Percentiles rank a stretch among this genome's conserved stretches.
Conservation (phyloP, 2,113 vertebrate species). For the human region DNA sequence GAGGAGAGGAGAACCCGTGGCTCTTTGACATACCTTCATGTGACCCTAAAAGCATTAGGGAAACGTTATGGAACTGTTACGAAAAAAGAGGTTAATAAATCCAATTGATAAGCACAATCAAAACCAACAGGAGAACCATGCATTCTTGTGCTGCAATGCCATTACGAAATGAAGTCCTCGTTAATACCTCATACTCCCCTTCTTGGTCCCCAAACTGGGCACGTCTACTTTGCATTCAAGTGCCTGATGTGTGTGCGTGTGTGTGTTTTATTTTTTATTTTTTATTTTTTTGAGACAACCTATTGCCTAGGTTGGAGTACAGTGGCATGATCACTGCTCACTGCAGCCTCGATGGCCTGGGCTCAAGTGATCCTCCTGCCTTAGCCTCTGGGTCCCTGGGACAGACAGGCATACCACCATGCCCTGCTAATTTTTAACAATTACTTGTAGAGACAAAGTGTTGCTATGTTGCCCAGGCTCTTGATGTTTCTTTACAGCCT, state of each 20-base stretch:
- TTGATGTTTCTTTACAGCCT: background rate
- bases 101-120: background rate
- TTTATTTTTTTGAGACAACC: too few relatives aligned
- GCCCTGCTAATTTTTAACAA: too few relatives aligned
- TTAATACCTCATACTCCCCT: fast-evolving
- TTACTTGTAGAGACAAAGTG: too few relatives aligned
- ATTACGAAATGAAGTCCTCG: background rate
- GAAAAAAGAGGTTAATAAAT: background rate
- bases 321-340: too few relatives aligned
- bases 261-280: too few relatives aligned
- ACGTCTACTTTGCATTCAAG: background rate
- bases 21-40: background rate
- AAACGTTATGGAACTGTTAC: background rate
- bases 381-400: too few relatives aligned
- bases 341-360: too few relatives aligned
- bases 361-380: too few relatives aligned
- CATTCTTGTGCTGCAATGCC: background rate
- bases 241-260: too few relatives aligned
- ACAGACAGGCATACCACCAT: too few relatives aligned
- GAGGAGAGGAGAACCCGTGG: background rate
- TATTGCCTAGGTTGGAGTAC: too few relatives aligned
- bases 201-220: background rate
- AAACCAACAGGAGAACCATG: background rate
- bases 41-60: background rate
- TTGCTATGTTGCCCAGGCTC: too few relatives aligned